A percentile compares a stretch with the other conserved stretches of the same genome.
phyloP scores from a whole-genome alignment of 2,888 invertebrate species.

The Meloe dianella region DNA sequence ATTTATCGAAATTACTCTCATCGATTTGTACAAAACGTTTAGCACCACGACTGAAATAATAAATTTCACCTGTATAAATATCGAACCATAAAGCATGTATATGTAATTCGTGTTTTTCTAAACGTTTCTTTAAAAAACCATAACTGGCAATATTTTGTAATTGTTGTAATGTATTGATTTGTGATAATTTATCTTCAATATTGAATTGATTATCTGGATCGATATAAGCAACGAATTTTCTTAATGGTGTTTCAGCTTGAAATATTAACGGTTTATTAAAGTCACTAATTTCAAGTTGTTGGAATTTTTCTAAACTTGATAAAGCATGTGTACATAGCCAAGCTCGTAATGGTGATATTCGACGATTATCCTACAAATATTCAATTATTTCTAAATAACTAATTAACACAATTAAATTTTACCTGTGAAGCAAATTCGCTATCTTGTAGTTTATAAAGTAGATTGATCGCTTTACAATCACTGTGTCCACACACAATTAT shows the following conservation, averaged over 20 bases:
- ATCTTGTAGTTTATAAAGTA: conserved; percentile 82
- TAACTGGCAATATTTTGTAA: conserved; percentile 92
- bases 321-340: conserved; percentile 91
- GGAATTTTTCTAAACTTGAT: conserved; percentile 82
- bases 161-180: conserved; percentile 92
- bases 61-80: conserved; percentile 95
- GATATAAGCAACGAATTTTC: conserved; percentile 91
- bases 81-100: conserved; percentile 98
- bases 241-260: conserved; percentile 83
- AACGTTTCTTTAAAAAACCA: conserved; percentile 82
- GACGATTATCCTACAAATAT: conserved; percentile 69
- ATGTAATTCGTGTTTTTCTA: conserved; percentile 82
- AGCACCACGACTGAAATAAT: conserved; percentile 87
- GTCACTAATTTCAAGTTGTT: conserved; percentile 69
- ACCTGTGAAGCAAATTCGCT: conserved; percentile 76
- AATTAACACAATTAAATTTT: conserved; percentile 39
- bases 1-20: conserved; percentile 76
- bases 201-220: conserved; percentile 90
- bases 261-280: conserved; percentile 80
- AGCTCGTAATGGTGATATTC: conserved; percentile 85
- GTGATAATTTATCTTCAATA: conserved; percentile 91
- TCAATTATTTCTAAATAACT: too few species aligned
- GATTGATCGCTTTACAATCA: conserved; percentile 98
- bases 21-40: conserved; percentile 87
- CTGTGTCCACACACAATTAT: conserved; percentile 97